phyloP scores from a whole-genome alignment of 2,888 invertebrate species.

The Tetheella fluctuosa region DNA sequence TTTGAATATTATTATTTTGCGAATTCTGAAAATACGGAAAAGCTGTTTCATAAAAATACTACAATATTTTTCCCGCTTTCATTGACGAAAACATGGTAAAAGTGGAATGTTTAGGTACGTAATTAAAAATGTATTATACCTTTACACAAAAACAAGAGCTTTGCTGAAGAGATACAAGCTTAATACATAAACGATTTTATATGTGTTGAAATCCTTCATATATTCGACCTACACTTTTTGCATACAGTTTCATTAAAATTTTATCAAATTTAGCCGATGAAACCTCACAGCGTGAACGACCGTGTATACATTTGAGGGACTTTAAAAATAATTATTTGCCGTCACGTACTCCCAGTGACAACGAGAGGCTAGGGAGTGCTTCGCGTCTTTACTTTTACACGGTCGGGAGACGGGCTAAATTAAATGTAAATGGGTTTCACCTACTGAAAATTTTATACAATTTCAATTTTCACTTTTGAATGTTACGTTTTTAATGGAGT shows the following conservation, averaged over 20 bases:
- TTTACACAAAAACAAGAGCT: no score
- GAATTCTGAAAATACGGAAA: no score
- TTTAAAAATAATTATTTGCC: conserved; percentile 3
- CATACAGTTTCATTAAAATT: neutral
- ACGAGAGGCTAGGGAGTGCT: neutral
- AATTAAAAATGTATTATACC: no score
- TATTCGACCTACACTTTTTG: no score
- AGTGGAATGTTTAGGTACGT: no score
- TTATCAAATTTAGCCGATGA: neutral
- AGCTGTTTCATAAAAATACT: no score
- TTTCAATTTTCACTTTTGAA: neutral
- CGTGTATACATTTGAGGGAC: neutral
- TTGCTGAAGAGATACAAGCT: no score
- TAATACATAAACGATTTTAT: no score
- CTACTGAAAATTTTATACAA: neutral
- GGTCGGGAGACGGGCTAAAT: neutral
- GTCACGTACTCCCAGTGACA: neutral
- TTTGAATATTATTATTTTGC: no score
- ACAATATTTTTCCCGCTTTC: no score
- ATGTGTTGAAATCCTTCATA: no score
- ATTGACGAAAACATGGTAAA: no score
- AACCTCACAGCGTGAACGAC: neutral
- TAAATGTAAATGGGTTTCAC: neutral
- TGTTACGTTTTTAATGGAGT: neutral
- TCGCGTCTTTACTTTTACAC: conserved; percentile 1